phyloP scores from a whole-genome alignment of 64 coral and sea anemone species.

The Montipora foliosa region DNA sequence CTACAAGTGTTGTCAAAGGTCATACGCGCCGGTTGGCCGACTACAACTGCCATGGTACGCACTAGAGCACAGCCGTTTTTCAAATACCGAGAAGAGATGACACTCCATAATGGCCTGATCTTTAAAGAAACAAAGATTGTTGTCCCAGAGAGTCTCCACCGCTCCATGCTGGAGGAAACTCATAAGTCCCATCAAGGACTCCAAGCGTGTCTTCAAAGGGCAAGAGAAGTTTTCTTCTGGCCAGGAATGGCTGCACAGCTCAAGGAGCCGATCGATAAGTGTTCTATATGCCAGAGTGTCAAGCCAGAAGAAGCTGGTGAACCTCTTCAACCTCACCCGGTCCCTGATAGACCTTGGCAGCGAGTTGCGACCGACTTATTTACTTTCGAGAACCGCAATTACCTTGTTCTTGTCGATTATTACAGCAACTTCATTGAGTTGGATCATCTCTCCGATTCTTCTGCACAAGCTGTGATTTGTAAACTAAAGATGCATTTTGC shows the following conservation, averaged over 20 bases:
- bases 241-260: constrained; percentile 58
- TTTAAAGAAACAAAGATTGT: constrained; percentile 67
- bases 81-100: constrained; percentile 54
- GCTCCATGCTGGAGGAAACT: constrained; percentile 40
- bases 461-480: not conserved
- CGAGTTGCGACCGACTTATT: constrained; percentile 45
- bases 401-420: constrained; percentile 46
- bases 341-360: constrained; percentile 44
- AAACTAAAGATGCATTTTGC: not conserved
- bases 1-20: constrained; percentile 20
- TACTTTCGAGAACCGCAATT: constrained; percentile 30
- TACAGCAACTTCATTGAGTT: not conserved
- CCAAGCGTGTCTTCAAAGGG: constrained; percentile 8
- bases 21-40: constrained; percentile 37
- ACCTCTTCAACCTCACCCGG: constrained; percentile 63
- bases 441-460: not conserved
- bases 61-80: constrained; percentile 20
- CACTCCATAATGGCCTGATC: constrained; percentile 57
- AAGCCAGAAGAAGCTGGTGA: constrained; percentile 53
- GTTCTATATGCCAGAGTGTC: constrained; percentile 54
- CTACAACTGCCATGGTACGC: constrained; percentile 11
- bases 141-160: constrained; percentile 33
- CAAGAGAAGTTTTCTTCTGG: constrained; percentile 45
- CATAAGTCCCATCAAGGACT: constrained; percentile 73
- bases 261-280: constrained; percentile 45